Base-by-base conservation (phyloP, 1,140 invertebrate genomes). In the Drosophila trapezifrons region DNA sequence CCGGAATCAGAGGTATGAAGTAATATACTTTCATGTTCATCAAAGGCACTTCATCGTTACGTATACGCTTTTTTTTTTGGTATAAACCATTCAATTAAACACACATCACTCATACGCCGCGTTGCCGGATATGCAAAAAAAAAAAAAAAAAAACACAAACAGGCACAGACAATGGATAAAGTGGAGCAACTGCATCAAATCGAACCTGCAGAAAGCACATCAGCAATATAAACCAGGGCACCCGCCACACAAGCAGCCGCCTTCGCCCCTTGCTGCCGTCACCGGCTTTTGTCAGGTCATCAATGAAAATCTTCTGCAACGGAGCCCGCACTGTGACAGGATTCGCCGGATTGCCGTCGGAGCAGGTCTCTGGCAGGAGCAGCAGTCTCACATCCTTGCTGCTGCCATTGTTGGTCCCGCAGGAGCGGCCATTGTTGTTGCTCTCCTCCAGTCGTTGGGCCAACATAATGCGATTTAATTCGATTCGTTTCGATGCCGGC, bases 141-240 rank as follows among this genome's bases (percentile, higher is more conserved):
- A 5, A 59, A 32, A 4, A 40, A 8, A 12, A 59, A 32, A 7
- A 32, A 3, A 18, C 17, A 35, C n/a, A 37, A 13, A 70, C 29
- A 37, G 4, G 32, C 32, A 54, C 51, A 63, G 17, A 64, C 27
- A 75, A 63, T 42, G 40, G 42, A 25, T 46, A 45, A 78, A 62
- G 20, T 70, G 40, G 74, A 63, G 52, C 71, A 73, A 46, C 38
- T 80, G 58, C 45, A 67, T 55, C 40, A 45, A 25, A 72, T 71
- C 54, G 45, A 80, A 90, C 87, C 87, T 90, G 86, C 49, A 90
- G 37, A 78, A 80, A 62, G 54, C 79, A 72, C 77, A 90, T 90
- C 71, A 70, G 37, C 45, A 90, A 74, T 40, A 90, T 85, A 47
- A 90, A 90, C 86, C 82, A 90, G 76, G 87, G 87, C 73, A 90